A percentile compares a stretch with the other conserved stretches of the same genome.
Conservation (phyloP, 2,797 vertebrate genomes). For the Platyrinchus mystaceus region DNA sequence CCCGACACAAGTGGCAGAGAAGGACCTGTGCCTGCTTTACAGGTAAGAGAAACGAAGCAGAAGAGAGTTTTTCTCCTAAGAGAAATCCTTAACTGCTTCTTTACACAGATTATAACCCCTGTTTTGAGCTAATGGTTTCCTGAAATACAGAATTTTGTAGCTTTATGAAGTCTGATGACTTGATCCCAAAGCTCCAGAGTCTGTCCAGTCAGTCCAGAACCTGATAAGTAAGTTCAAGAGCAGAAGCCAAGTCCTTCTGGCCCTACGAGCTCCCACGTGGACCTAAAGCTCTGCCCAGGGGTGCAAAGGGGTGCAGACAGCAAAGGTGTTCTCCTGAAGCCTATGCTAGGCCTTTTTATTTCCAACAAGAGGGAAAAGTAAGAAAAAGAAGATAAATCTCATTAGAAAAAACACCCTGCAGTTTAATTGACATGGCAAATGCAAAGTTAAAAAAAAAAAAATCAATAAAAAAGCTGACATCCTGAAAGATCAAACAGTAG, state of each 20-base stretch:
- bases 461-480: background rate
- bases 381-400: background rate
- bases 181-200: background rate
- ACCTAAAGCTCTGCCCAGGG: background rate
- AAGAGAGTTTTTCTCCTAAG: background rate
- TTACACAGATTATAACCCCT: background rate
- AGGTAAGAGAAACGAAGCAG: background rate
- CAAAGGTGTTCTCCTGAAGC: background rate
- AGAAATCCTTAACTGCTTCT: background rate
- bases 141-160: background rate
- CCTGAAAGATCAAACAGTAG: constrained; percentile 11
- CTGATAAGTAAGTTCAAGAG: background rate
- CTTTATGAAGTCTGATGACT: background rate
- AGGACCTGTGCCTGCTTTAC: background rate
- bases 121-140: background rate
- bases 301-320: background rate
- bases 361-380: background rate
- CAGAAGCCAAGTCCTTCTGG: background rate
- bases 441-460: background rate
- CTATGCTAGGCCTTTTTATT: background rate
- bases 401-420: constrained; percentile 11
- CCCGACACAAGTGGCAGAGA: background rate
- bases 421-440: constrained; percentile 56
- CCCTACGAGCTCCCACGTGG: fast-evolving
- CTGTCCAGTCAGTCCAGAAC: background rate